Conservation (phyloP, 2,888 invertebrate species). For the Caenorhabditis sp. region DNA sequence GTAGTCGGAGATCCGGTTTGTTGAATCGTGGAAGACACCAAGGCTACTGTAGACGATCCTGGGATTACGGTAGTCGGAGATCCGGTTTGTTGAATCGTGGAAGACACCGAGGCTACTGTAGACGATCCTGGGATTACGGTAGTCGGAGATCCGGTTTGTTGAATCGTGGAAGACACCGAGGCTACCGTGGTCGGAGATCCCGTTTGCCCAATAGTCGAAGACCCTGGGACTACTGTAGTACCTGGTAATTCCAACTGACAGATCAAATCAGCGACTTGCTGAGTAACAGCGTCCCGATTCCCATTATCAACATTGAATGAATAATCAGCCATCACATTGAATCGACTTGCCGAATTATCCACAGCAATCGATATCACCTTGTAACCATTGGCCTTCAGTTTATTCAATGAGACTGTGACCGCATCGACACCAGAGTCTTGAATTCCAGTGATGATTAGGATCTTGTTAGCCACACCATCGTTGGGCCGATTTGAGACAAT, state of each 20-base stretch:
- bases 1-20: neutral
- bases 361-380: constrained; percentile 15
- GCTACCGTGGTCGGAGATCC: neutral
- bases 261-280: constrained; percentile 30
- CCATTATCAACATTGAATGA: constrained; percentile 17
- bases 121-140: neutral
- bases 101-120: neutral
- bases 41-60: neutral
- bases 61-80: neutral
- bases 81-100: neutral
- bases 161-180: neutral
- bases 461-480: neutral
- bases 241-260: neutral
- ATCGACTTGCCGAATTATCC: neutral
- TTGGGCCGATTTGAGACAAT: neutral
- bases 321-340: constrained; percentile 9
- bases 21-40: too few species aligned
- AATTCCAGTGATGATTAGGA: constrained; percentile 19
- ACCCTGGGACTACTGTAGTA: neutral
- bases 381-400: constrained; percentile 11
- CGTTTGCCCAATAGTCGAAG: neutral
- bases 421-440: constrained; percentile 3
- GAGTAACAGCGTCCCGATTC: constrained; percentile 19
- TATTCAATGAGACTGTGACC: neutral
- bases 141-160: neutral